Base-by-base conservation (phyloP, 2,888 invertebrate species). In the Eupithecia pulchellata region DNA sequence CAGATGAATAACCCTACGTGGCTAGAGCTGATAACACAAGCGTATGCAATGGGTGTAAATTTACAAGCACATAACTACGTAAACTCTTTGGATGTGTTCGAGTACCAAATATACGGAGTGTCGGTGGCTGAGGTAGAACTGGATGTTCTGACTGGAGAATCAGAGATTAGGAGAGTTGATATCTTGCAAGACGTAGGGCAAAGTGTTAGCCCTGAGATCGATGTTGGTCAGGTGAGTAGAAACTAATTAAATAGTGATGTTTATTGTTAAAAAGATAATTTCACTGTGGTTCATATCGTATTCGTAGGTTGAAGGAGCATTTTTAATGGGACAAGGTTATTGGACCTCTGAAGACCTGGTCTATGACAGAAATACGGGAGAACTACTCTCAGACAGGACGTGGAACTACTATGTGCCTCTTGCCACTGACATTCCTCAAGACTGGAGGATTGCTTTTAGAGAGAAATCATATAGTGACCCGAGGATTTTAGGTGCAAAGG, bases 331-430 rank as follows among this genome's bases (percentile, higher is more conserved):
- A 58, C 82, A 92, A 1, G 98, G 98, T 1, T 97, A 96, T 81
- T 97, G 96, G 95, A 96, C 97, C 0, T 94, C 92, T 1, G 98
- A 98, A 83, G 95, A 96, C 72, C 83, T 97, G 55, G 91, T 96
- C 0, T 96, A 95, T 73, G 95, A 96, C 75, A 89, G 93, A 0
- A 81, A 90, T 13, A 96, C 96, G 0, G 98, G 97, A 0, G 94
- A 95, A 80, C 84, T 97, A 1, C 88, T 96, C 4, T 97, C 97
- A 0, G 95, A 96, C 79, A 95, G 97, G 58, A 97, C 97, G 4
- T 98, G 97, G 97, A 95, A 95, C 75, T 97, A 97, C 82, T 95
- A 96, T 80, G 95, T 96, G 0, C 97, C 97, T 0, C 95, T 96
- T 8, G 95, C 95, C 0, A 96, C 96, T 82, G 97, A 97, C 78